Evolutionary conservation across 2,888 invertebrate genomes (phyloP).

Genomic region (Acrocyrtus sp.): DNA sequence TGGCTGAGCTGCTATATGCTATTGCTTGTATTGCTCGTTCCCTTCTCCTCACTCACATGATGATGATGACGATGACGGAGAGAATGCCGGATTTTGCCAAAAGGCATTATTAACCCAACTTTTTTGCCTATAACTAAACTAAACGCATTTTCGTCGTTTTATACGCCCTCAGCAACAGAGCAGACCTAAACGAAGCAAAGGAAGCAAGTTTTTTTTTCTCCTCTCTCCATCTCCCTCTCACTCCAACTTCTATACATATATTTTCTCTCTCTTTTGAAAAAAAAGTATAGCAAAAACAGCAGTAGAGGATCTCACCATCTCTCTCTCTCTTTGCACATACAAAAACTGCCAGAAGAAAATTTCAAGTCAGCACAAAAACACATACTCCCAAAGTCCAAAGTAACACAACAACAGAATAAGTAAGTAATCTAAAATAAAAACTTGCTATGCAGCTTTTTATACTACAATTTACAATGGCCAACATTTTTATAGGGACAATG

Average conservation of each 20-base stretch:
- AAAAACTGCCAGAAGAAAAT: slow-evolving; percentile 41
- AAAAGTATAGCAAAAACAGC: slow-evolving; percentile 21
- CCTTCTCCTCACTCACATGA: slow-evolving; percentile 12
- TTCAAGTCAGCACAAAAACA: slow-evolving; percentile 43
- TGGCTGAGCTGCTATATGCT: neutral
- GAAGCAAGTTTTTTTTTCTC: slow-evolving; percentile 37
- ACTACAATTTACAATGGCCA: too few relatives aligned
- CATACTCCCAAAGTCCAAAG: slow-evolving; percentile 21
- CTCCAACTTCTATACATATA: too few relatives aligned
- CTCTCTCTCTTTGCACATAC: neutral
- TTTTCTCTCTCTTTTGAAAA: slow-evolving; percentile 11
- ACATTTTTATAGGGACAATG: too few relatives aligned
- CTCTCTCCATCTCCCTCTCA: slow-evolving; percentile 13
- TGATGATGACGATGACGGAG: slow-evolving; percentile 61
- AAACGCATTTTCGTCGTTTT: slow-evolving; percentile 60
- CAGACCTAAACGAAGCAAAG: slow-evolving; percentile 29
- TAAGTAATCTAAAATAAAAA: slow-evolving; percentile 27
- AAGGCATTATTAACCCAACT: slow-evolving; percentile 64
- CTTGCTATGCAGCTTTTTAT: slow-evolving; percentile 22
- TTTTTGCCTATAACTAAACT: slow-evolving; percentile 63
- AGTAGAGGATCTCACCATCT: slow-evolving; percentile 41
- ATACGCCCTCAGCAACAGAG: slow-evolving; percentile 39
- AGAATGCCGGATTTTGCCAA: slow-evolving; percentile 63
- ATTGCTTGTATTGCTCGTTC: neutral
- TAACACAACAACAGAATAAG: too few relatives aligned